phyloP scores from a whole-genome alignment of 37 sponge, comb jelly and placozoan species.

The Spongilla lacustris region DNA sequence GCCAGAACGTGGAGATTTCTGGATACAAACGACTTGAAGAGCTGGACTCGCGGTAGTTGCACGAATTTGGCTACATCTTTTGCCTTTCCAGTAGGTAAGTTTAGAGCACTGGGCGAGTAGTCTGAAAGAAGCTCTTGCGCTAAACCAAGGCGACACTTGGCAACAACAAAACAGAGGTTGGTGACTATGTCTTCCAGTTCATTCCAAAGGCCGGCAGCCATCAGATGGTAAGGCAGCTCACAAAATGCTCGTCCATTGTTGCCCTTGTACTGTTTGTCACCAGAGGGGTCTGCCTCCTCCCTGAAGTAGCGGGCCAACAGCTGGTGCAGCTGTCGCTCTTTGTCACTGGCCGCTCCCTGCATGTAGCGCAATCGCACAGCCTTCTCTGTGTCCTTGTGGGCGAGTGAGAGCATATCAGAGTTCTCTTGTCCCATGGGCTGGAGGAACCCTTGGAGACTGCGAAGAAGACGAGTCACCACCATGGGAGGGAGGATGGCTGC shows the following conservation, averaged over 20 bases:
- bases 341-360: slow-evolving; percentile 62
- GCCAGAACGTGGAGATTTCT: slow-evolving; percentile 82
- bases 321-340: slow-evolving; percentile 64
- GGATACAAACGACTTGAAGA: slow-evolving; percentile 82
- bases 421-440: slow-evolving; percentile 72
- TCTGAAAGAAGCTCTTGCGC: slow-evolving; percentile 83
- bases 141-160: slow-evolving; percentile 81
- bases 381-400: slow-evolving; percentile 79
- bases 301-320: slow-evolving; percentile 69
- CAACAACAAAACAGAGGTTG: slow-evolving; percentile 73
- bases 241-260: slow-evolving; percentile 76
- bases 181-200: slow-evolving; percentile 68
- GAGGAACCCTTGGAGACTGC: slow-evolving; percentile 74
- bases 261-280: slow-evolving; percentile 73
- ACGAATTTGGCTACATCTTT: slow-evolving; percentile 63
- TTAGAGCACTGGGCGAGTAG: slow-evolving; percentile 52
- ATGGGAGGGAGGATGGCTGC: slow-evolving; percentile 59
- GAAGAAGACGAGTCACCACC: slow-evolving; percentile 59
- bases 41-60: slow-evolving; percentile 52
- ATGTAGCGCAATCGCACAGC: slow-evolving; percentile 76
- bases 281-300: slow-evolving; percentile 68
- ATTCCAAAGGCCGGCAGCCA: slow-evolving; percentile 66
- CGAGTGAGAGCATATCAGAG: slow-evolving; percentile 51
- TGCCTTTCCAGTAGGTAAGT: slow-evolving; percentile 42
- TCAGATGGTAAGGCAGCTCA: slow-evolving; percentile 87